phyloP scores from a whole-genome alignment of 1,140 invertebrate species.

The Andrena cerasifolii region DNA sequence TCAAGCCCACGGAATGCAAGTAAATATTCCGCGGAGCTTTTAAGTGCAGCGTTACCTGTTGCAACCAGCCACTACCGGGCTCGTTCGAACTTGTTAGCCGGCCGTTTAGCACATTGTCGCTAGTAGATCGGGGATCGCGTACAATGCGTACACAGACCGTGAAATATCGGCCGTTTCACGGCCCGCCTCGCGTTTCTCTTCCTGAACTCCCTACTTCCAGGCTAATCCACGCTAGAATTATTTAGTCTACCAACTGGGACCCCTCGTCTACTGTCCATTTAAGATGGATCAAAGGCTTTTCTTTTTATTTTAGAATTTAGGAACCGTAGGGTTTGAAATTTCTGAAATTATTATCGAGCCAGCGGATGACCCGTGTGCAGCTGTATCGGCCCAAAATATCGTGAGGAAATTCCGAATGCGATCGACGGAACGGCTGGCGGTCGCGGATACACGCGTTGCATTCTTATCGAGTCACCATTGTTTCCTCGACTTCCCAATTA shows the following conservation, averaged over 20 bases:
- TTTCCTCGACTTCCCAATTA: conserved; percentile 68
- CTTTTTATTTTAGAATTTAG: too few relatives aligned
- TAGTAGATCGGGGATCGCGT: conserved; percentile 15
- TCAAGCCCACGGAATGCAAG: conserved; percentile 35
- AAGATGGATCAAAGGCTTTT: too few relatives aligned
- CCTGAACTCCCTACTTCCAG: not conserved
- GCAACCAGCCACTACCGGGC: conserved; percentile 23
- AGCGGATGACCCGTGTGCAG: too few relatives aligned
- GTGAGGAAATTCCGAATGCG: not conserved
- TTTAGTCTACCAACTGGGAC: not conserved
- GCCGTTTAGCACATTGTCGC: conserved; percentile 37
- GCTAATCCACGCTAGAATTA: not conserved
- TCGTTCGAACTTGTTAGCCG: conserved; percentile 44
- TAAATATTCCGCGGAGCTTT: not conserved
- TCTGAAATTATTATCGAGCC: too few relatives aligned
- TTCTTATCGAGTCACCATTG: conserved; percentile 43
- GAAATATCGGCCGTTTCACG: conserved; percentile 16
- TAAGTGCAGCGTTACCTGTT: conserved; percentile 25
- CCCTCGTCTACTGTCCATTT: too few relatives aligned
- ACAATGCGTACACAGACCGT: conserved; percentile 35
- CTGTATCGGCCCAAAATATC: not conserved
- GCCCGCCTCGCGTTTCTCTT: not conserved
- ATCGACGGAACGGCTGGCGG: not conserved
- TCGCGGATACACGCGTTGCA: not conserved
- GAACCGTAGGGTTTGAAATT: too few relatives aligned